Conservation (phyloP, 2,888 invertebrate genomes). For the Cantharis nigra region DNA sequence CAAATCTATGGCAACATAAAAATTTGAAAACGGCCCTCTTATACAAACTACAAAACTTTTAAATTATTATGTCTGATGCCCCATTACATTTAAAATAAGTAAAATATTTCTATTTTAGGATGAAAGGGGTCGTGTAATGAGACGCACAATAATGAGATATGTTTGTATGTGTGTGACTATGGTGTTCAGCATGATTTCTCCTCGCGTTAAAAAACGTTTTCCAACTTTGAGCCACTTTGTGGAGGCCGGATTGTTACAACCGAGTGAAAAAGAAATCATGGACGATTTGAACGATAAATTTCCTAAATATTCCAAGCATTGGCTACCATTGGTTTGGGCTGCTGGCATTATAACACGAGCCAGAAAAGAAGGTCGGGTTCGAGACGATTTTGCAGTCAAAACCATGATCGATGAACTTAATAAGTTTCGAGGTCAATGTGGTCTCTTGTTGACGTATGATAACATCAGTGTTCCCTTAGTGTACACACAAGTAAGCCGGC, state of each 20-base stretch:
- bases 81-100: no score
- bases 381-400: conserved; percentile 91
- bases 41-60: no score
- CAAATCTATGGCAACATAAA: no score
- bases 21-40: no score
- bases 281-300: conserved; percentile 79
- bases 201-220: conserved; percentile 86
- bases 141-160: conserved; percentile 81
- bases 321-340: conserved; percentile 92
- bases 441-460: conserved; percentile 75
- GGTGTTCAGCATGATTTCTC: conserved; percentile 85
- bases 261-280: conserved; percentile 81
- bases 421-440: conserved; percentile 80
- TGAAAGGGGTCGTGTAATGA: conserved; percentile 80
- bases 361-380: conserved; percentile 85
- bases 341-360: conserved; percentile 87
- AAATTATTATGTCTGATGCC: no score
- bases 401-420: conserved; percentile 88
- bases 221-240: conserved; percentile 82
- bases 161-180: conserved; percentile 86
- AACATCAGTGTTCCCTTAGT: conserved; percentile 81
- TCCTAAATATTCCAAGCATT: conserved; percentile 85
- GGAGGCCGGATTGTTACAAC: conserved; percentile 80
- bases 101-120: conserved; percentile 60
- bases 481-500: conserved; percentile 70